A percentile compares a stretch with the other conserved stretches of the same genome.
Evolutionary conservation across 2,113 vertebrate species (phyloP).

Genomic region (Mystacornis crossleyi): DNA sequence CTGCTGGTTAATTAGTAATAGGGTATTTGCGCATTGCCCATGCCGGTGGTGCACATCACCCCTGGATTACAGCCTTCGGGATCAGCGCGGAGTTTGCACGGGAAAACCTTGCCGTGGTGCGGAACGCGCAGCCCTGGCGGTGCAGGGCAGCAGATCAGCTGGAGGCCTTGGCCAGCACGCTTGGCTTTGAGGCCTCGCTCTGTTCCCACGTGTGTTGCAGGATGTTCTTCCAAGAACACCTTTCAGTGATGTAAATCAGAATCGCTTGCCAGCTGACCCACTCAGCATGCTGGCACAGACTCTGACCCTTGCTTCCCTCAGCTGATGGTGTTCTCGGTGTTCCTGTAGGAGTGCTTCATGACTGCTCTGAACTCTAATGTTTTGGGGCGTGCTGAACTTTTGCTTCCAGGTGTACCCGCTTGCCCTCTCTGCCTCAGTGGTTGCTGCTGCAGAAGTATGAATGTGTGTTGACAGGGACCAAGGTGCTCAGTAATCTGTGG

Average conservation of each 20-base stretch:
- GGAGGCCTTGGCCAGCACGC: neutral
- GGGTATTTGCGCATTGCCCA: neutral
- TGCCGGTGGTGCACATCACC: neutral
- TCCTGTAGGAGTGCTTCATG: accelerated
- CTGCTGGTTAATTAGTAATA: neutral
- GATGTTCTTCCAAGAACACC: neutral
- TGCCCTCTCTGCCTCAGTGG: neutral
- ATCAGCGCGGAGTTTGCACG: neutral
- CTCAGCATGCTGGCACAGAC: neutral
- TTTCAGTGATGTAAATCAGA: neutral
- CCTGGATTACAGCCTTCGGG: neutral
- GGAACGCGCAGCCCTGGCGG: neutral
- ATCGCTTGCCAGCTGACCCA: neutral
- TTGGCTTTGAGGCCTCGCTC: neutral
- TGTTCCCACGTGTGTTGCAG: neutral
- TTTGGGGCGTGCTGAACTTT: neutral
- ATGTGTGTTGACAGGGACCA: neutral
- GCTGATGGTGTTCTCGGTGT: neutral
- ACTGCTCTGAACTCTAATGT: neutral
- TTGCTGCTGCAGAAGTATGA: neutral
- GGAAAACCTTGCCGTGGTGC: neutral
- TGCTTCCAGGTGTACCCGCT: neutral
- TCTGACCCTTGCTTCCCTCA: neutral
- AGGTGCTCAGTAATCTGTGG: neutral
- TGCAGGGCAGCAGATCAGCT: accelerated